Evolutionary conservation across 2,113 vertebrate species (phyloP).

Genomic region (Apus apus): DNA sequence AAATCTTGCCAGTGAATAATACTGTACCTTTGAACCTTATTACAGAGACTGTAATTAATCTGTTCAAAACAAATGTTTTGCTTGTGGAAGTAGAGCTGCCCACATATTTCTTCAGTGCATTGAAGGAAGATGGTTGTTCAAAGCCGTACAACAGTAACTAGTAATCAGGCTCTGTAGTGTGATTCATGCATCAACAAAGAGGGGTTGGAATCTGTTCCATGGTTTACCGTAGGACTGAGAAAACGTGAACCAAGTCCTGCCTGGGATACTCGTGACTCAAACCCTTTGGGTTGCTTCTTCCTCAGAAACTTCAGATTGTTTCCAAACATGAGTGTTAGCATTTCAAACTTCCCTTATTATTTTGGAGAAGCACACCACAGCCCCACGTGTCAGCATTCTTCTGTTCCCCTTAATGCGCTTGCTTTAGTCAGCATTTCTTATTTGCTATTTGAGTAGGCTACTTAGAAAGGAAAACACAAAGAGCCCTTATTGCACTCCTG

Average conservation of each 20-base stretch:
- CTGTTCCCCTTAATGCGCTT: background rate
- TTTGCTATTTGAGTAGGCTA: background rate
- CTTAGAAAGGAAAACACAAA: background rate
- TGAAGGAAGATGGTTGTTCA: background rate
- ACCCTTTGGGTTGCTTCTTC: background rate
- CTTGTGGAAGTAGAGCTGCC: conserved; percentile 10
- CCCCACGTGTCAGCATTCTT: background rate
- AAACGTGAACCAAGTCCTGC: background rate
- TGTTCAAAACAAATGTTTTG: conserved; percentile 39
- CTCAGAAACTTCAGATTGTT: background rate
- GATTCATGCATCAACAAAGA: background rate
- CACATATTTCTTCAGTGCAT: background rate
- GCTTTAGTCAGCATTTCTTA: background rate
- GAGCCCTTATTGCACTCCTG: rapidly evolving
- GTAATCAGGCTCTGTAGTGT: background rate
- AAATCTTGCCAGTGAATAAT: background rate
- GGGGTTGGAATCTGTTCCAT: background rate
- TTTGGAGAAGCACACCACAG: background rate
- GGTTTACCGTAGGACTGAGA: background rate
- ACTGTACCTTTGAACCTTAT: background rate
- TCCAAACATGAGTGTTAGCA: background rate
- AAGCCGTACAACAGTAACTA: background rate
- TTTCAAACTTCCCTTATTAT: background rate
- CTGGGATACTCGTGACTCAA: background rate
- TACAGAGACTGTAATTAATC: background rate